Evolutionary conservation across 2,113 vertebrate species (phyloP).

Genomic region (Alligator mississippiensis): DNA sequence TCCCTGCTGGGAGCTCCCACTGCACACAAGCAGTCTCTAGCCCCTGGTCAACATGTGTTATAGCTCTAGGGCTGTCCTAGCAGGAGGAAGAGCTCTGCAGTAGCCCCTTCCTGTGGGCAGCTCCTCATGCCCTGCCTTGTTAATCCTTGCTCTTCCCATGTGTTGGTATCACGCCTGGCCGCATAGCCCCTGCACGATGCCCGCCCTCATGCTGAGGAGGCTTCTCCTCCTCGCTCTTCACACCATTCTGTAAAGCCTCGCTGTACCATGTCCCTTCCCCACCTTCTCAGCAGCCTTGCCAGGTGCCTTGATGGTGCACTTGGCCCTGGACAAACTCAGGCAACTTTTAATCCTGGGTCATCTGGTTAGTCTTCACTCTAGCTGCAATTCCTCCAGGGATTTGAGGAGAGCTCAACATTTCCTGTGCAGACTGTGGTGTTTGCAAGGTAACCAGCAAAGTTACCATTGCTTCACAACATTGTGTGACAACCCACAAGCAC

Average conservation of each 20-base stretch:
- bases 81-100: background rate
- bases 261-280: background rate
- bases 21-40: too few relatives aligned
- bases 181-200: too few relatives aligned
- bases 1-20: background rate
- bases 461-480: background rate
- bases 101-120: background rate
- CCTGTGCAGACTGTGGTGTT: background rate
- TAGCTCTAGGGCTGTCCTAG: background rate
- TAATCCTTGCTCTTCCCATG: too few relatives aligned
- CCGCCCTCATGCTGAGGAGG: background rate
- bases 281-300: rapidly evolving
- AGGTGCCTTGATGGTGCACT: background rate
- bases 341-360: background rate
- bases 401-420: background rate
- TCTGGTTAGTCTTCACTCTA: background rate
- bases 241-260: background rate
- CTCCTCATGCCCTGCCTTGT: too few relatives aligned
- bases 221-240: background rate
- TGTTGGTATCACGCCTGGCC: too few relatives aligned
- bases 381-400: background rate
- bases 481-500: rapidly evolving
- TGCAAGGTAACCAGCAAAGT: background rate
- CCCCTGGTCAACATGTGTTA: background rate
- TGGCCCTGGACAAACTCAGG: background rate